Base-by-base conservation (phyloP, 2,797 vertebrate genomes). In the Pipistrellus pipistrellus region DNA sequence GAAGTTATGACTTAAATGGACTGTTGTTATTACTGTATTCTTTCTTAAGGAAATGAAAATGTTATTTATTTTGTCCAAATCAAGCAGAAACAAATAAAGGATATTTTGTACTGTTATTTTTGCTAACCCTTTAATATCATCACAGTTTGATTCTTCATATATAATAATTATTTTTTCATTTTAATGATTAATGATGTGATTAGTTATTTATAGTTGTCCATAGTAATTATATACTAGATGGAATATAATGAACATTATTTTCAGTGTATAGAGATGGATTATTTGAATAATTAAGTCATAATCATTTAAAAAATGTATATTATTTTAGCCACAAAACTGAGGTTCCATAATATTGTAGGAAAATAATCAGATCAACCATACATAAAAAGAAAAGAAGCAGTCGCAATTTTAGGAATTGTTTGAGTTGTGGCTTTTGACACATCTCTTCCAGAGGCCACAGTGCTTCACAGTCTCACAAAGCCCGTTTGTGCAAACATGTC, bases 261-360 rank as follows among this genome's bases (percentile, higher is more conserved):
- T 98, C 35, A 66, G n/a, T 66, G 1, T 69, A 44, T 82, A 8
- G 6, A 93, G 98, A 97, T 98, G 96, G 97, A 92, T 98, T 98
- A 53, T 98, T 98, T 98, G 98, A 98, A 98, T 96, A 98, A 98
- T 98, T 96, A 98, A 98, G 97, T 98, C 86, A 95, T 78, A 98
- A 97, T 98, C 86, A 97, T 95, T 98, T 98, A 96, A 96, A 96
- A 97, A 95, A 72, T 64, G 46, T 87, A 76, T 97, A 96, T 97
- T 98, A 97, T 98, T 98, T 95, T 90, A 97, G 96, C 97, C 96
- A 94, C 85, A 87, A 96, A 97, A 97, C 95, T 93, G 95, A 98
- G 89, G 95, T 95, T 97, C 97, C 93, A 90, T 97, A 38, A 69
- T 96, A 93, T 94, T 97, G 95, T 86, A 38, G 95, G 95, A 96